Evolutionary conservation across 2,113 vertebrate genomes (phyloP), one percentile per base, ranked within the genome.

Genomic region (Actinemys pallida): DNA sequence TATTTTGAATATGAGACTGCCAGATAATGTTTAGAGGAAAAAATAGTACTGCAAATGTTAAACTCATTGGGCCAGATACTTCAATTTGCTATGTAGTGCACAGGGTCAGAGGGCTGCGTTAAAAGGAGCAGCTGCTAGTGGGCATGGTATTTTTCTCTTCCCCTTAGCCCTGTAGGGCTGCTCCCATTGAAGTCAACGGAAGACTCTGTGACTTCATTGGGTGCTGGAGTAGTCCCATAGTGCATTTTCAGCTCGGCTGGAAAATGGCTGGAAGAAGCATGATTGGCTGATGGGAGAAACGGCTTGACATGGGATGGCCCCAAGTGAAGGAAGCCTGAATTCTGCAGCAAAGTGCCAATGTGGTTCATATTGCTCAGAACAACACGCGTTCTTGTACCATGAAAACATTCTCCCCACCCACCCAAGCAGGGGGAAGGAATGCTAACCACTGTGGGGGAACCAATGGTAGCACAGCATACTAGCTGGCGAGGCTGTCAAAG

Each of bases 1-100:
- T 98, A 98, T 97, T 98, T 96, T 96, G 94, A 96, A 95, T 95
- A 85, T 92, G 96, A 94, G 96, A 91, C 95, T 80, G 93, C 82
- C 88, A 92, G 97, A 94, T 90, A 93, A 90, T 88, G 31, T 47
- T 94, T 86, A 90, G 2, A 87, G 69, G 93, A 81, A 42, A 10
- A 94, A 87, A 78, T 0, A 0, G 72, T n/a, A 16, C 83, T 86
- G 53, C 35, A 76, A 83, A 6, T n/a, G 42, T 78, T 92, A n/a
- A 50, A 81, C 13, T 56, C 81, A 69, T 3, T 35, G 75, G n/a
- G 75, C 24, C 1, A 1, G 24, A 5, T 16, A 22, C 16, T 87
- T 27, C 88, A 31, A 35, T 91, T 88, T 94, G 49, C 86, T 91
- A 14, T 4, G 0, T 8, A 83, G 31, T 35, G 57, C 53, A 83